Evolutionary conservation across 2,888 invertebrate species (phyloP), one percentile per base, ranked within the genome.

Genomic region (Alentia gelatinosa): DNA sequence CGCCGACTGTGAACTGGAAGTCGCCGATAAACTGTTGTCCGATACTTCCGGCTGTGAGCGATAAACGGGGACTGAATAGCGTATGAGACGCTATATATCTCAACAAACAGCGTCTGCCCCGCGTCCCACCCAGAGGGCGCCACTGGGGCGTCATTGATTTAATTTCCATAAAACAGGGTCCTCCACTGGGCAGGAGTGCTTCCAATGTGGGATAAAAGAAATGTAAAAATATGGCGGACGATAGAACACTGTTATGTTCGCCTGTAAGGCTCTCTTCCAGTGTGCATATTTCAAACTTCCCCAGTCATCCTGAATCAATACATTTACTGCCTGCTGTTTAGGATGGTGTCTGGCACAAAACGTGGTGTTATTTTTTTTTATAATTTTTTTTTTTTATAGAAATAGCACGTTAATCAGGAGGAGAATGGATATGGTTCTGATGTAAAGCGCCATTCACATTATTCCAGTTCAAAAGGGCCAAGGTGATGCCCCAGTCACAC

Each of bases 151-250:
- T 30, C 33, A 33, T 26, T 30, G 68, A 68, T 68, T 68, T 30
- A 68, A 68, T 68, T 68, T 68, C 5, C 68, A 68, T 68, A 30
- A 30, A 68, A 30, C 30, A 68, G 30, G 68, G 5, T 4, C n/a
- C n/a, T n/a, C n/a, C 12, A 68, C 68, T 68, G 68, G 30, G 68
- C 68, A 68, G 68, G 68, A 68, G 68, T 68, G 68, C 30, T 68
- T 68, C 30, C 56, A 3, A n/a, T n/a, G n/a, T n/a, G 56, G 56
- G 56, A 56, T 19, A 56, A 56, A 56, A 56, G n/a, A n/a, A n/a
- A n/a, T n/a, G 56, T n/a, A 56, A 5, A n/a, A 56, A 56, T 56
- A n/a, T n/a, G 3, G 12, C 56, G 3, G 3, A 56, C 19, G 47
- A 19, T n/a, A 56, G 56, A 56, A 9, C 56, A 56, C 9, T n/a